Evolutionary conservation across 2,888 invertebrate species (phyloP), one percentile per base, ranked within the genome.

Genomic region (Epinotia demarniana): DNA sequence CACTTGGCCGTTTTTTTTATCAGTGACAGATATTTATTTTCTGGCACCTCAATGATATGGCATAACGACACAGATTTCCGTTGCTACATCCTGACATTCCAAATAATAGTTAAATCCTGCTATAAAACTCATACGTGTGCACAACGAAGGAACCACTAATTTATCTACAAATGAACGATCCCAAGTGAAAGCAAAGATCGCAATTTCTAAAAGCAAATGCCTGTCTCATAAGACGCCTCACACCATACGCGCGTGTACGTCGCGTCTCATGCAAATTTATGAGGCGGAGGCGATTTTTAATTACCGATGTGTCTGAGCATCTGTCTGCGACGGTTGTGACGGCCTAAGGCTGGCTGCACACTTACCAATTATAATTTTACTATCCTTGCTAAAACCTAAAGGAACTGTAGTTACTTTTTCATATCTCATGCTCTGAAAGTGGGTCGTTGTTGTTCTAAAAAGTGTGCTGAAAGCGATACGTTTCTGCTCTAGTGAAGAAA

Each of bases 231-330:
- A 69, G 69, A 74, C 49, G 58, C 55, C 9, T 39, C 61, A n/a
- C 18, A 39, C 67, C 57, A 46, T 62, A 57, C 66, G 72, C 66
- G 76, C 75, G 64, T 75, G 61, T 73, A 74, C 71, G 77, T 77
- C 62, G 75, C 70, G 64, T 71, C 61, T 67, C 83, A 90, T 90
- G 90, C 86, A 90, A 90, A 91, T 90, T 87, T 84, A 87, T 81
- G 87, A 87, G 85, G 84, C 81, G 86, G 87, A 86, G 86, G 89
- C 89, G 91, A 92, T 93, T 94, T 94, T 94, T 93, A 94, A 93
- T 94, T 92, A 92, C 89, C 84, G 84, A 82, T 84, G 85, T 87
- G 92, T 91, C 92, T 92, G 89, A 90, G 90, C 88, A 87, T 89
- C 89, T 88, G 92, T 92, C 92, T 92, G 85, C 88, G 87, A 80